These are phyloP conservation scores for Condylura cristata DNA, from an alignment of 2,113 vertebrate genomes.

Conservation along the genomic window DNA sequence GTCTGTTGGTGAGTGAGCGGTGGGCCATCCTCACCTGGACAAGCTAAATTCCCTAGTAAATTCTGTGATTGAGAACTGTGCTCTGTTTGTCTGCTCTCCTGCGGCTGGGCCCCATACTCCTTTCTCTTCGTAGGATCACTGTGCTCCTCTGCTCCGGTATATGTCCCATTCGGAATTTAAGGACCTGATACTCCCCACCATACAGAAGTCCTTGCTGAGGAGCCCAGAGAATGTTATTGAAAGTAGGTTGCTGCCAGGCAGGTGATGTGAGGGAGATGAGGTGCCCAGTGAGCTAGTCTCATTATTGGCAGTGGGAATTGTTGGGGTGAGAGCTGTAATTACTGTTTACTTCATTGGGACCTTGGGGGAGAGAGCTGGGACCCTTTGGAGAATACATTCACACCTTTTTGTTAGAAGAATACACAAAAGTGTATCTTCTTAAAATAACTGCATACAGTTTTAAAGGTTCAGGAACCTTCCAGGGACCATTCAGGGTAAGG, in stretches of 20 bases:
- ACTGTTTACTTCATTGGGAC: background rate
- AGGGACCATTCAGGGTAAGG: background rate
- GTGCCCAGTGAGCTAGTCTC: background rate
- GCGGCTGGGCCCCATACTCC: background rate
- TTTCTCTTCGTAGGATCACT: constrained; percentile 88
- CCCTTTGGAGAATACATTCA: background rate
- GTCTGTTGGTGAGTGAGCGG: constrained; percentile 90
- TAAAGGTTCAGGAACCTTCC: background rate
- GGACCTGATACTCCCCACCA: constrained; percentile 91
- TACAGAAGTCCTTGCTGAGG: constrained; percentile 96
- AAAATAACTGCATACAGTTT: background rate
- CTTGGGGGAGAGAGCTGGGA: background rate
- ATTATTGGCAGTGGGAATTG: background rate
- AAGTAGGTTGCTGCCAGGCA: constrained; percentile 87
- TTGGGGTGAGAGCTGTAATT: background rate
- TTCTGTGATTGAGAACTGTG: background rate
- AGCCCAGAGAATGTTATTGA: constrained; percentile 97
- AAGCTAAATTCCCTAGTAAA: background rate
- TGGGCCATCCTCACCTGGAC: background rate
- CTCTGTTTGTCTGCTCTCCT: background rate
- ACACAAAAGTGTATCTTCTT: background rate
- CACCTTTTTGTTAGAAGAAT: background rate
- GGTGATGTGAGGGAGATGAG: background rate
- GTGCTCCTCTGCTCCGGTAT: constrained; percentile 91
- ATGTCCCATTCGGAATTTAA: constrained; percentile 95